Evolutionary conservation across 1,140 invertebrate species (phyloP), one percentile per base, ranked within the genome.

Genomic region (Ceratina japonica): DNA sequence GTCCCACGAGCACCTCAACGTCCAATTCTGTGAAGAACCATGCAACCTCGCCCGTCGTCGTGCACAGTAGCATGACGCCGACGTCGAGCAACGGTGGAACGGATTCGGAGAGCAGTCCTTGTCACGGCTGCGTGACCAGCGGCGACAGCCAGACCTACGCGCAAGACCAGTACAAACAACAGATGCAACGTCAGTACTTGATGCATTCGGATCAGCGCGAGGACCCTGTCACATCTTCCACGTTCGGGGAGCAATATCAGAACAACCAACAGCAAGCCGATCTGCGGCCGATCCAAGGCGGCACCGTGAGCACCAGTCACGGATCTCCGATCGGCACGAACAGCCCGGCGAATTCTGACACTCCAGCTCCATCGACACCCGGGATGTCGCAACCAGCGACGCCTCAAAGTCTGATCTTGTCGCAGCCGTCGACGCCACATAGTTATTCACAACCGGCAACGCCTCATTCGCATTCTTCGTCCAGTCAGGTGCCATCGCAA

Each of bases 281-380:
- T 87, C 93, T 94, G 16, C 92, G 95, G 79, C 96, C 95, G 0
- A 96, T 96, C 78, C 95, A 96, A 91, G 95, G 95, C 18, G 95
- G 95, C 2, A 94, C 95, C 12, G 95, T 96, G 7, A 96, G 95
- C 84, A 96, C 96, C 1, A 96, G 95, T 89, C 95, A 96, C 83
- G 95, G 95, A 18, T 95, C 95, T 8, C 94, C 94, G 0, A 92
- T 94, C 16, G 94, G 95, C 72, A 94, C 87, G 2, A 90, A 90
- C 49, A 92, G 91, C 82, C 91, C 91, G 16, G 89, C 89, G 0
- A 90, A 91, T 86, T 90, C 91, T 1, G 92, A 93, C 4, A 90
- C 87, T 4, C 89, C 91, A 13, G 86, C 90, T 3, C 90, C 89
- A 5, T 89, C 89, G 4, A 88, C 85, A 5, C 86, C 88, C 3